Evolutionary conservation across 2,113 vertebrate species (phyloP), one percentile per base, ranked within the genome.

Genomic region (Cettia cetti): DNA sequence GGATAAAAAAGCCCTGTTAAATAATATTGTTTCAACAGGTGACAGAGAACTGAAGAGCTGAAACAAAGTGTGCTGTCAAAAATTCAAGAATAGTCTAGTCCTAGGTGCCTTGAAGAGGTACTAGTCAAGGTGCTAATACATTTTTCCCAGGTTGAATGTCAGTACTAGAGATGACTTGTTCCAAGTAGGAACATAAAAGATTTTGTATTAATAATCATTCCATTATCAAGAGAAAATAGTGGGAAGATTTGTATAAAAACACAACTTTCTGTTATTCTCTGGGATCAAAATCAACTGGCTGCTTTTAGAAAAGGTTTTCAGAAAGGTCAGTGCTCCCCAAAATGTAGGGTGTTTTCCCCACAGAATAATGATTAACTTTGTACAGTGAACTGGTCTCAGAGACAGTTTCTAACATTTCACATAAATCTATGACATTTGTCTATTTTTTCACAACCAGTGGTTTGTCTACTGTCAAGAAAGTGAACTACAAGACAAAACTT

Each of bases 1-100:
- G 35, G 64, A 94, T 76, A 82, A 92, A 87, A 82, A 89, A 30
- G 0, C 3, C 6, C 45, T 54, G 39, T 70, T 81, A 90, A 89
- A 78, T 66, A 81, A 70, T 86, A 61, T 50, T 83, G 27, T 56
- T 94, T 94, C 8, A 0, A 91, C 80, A 92, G 89, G 89, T 93
- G 91, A 77, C 68, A 89, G 39, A 54, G 37, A 86, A 70, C 30
- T 22, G 44, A 86, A 84, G 64, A 78, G 17, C 64, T 78, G 52
- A 68, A 92, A 83, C 11, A 77, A 86, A 86, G 39, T 60, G 74
- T 81, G 39, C 35, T 35, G 39, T 74, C 53, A 86, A 59, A 89
- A 77, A 81, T 71, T 59, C 31, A 92, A 44, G 47, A 89, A 18
- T 2, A 83, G 44, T 37, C 12, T 39, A 30, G 47, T 47, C 19